Base-by-base conservation (phyloP, 1,140 invertebrate species). In the Asobara japonica region DNA sequence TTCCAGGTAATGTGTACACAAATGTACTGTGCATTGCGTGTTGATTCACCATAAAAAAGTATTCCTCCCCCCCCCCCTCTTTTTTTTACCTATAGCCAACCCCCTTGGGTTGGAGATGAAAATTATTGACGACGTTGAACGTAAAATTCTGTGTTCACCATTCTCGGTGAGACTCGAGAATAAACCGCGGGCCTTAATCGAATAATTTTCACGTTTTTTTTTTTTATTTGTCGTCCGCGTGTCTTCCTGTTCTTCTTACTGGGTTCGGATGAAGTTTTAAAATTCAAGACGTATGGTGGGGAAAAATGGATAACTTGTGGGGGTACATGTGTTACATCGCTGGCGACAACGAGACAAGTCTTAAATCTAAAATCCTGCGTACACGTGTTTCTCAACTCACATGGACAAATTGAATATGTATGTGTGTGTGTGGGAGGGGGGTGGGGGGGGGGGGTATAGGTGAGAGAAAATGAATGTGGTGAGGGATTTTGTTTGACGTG, bases 401-500 rank as follows among this genome's bases (percentile, higher is more conserved):
- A 66, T 13, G 30, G n/a, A 64, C n/a, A 56, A 56, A 18, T 56
- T 18, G 18, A 56, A 56, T 18, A 20, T 22, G 16, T 27, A 56
- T 18, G 25, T 36, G 31, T n/a, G n/a, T n/a, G n/a, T n/a, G n/a
- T n/a, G 11, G 11, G 31, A 11, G 31, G 31, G 11, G 11, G 31
- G 31, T 36, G 31, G 11, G 31, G 31, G 11, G 11, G 31, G 11
- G 11, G 5, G 5, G 31, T 56, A 25, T 22, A 56, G 1, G 25
- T 56, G 3, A 8, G 20, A 25, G 51, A 25, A 11, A 22, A 56
- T 10, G 20, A 56, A 18, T 56, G 22, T 56, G 22, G 5, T 11
- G 5, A 72, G 76, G 16, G 69, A 81, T 80, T 82, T 83, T 82
- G 81, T 83, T 83, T 79, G 77, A 82, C 74, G 78, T 83, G 82